These are phyloP conservation scores for Styela plicata DNA, from an alignment of 23 tunicate species.

Conservation along the genomic window DNA sequence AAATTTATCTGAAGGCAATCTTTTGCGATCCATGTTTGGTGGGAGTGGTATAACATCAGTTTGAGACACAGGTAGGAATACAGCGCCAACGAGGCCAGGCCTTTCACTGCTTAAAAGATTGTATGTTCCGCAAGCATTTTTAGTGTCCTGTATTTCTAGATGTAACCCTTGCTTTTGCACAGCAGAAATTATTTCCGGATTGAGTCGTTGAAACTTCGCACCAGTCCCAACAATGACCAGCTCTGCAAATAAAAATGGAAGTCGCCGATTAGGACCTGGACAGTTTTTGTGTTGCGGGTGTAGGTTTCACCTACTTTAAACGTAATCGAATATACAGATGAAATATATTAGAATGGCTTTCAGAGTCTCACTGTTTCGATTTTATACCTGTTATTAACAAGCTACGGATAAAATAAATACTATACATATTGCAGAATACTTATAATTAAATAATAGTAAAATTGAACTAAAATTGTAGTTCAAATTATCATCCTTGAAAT, in stretches of 20 bases:
- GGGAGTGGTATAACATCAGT: not conserved
- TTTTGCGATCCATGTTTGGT: constrained; percentile 4
- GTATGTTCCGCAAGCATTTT: constrained; percentile 79
- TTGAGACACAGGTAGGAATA: constrained; percentile 56
- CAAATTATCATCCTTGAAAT: too few relatives aligned
- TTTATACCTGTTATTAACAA: too few relatives aligned
- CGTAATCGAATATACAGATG: too few relatives aligned
- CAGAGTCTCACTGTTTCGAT: too few relatives aligned
- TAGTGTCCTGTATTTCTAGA: constrained; percentile 66
- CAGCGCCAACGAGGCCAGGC: constrained; percentile 63
- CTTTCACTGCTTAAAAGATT: constrained; percentile 42
- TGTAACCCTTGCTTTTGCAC: constrained; percentile 40
- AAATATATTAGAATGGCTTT: too few relatives aligned
- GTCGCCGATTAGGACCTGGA: not conserved
- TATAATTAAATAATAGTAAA: too few relatives aligned
- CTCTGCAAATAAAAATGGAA: constrained; percentile 15
- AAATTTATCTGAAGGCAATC: constrained; percentile 9
- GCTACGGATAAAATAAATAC: too few relatives aligned
- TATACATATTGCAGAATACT: too few relatives aligned
- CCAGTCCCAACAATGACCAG: constrained; percentile 75
- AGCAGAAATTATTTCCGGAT: constrained; percentile 23
- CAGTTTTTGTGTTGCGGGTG: not conserved
- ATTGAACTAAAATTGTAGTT: too few relatives aligned
- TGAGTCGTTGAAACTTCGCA: constrained; percentile 22
- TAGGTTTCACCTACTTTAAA: not conserved